Percentiles rank a stretch among this genome's conserved stretches.
Conservation (phyloP, 1,140 invertebrate genomes). For the Diuraphis noxia region DNA sequence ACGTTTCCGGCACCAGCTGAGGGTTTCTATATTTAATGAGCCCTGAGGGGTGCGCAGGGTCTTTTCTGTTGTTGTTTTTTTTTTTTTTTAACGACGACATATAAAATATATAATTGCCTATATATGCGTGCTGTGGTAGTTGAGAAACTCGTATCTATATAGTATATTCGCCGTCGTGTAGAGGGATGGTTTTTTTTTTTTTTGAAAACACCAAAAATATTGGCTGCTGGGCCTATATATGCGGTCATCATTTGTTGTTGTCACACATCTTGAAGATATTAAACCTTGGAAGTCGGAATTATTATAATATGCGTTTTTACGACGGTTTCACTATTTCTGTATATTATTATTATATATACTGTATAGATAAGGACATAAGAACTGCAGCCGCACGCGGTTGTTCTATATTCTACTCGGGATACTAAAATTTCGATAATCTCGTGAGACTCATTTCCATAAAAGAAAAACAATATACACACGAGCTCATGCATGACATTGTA, state of each 20-base stretch:
- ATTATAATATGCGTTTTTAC: slow-evolving; percentile 5
- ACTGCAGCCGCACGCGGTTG: not conserved
- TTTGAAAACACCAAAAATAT: not conserved
- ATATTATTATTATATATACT: not conserved
- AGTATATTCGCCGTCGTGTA: not conserved
- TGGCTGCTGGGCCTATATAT: not conserved
- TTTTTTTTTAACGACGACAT: not conserved
- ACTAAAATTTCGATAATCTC: slow-evolving; percentile 25
- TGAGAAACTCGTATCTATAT: not conserved
- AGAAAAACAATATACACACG: not conserved
- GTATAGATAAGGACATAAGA: slow-evolving; percentile 30
- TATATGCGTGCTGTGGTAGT: not conserved
- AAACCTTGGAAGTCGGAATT: not conserved
- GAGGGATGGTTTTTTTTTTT: not conserved
- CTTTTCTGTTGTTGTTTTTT: not conserved
- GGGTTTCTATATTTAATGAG: slow-evolving; percentile 9
- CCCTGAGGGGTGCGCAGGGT: not conserved
- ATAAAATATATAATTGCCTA: not conserved
- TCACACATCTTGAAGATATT: slow-evolving; percentile 42
- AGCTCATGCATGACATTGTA: not conserved
- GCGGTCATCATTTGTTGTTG: not conserved
- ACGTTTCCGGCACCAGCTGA: not conserved
- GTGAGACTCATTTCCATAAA: not conserved
- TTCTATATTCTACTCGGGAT: not conserved
- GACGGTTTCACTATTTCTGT: not conserved